Base-by-base conservation (phyloP, 1,140 invertebrate species). In the Drosophila repletoides region DNA sequence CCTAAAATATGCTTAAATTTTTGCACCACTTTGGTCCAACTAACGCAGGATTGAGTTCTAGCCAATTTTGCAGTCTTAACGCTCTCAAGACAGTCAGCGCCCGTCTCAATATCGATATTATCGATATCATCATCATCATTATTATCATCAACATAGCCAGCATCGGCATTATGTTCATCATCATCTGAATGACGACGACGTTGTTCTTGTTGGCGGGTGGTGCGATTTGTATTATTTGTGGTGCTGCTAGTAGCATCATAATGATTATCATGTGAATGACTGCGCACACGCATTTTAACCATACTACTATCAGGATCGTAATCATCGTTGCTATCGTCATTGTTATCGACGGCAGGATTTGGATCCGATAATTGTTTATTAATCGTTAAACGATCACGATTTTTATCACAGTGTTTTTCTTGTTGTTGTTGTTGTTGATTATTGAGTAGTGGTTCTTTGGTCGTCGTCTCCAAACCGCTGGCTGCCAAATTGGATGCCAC, bases 1-100 rank as follows among this genome's bases (percentile, higher is more conserved):
- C 89, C 81, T 88, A 90, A 45, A 5, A 89, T 88, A 36, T 89
- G 76, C 59, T 86, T 88, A 46, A 90, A 88, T 59, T 90, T 90
- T 68, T 84, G 79, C 65, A 89, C 70, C 45, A 90, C 71, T 76
- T 88, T 90, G 49, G 80, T 88, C 86, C 88, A 90, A 83, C 86
- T 90, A 60, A 90, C 88, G 69, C 89, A 90, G 52, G 84, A 81
- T 70, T 81, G 74, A 29, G 88, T 86, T 61, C 68, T 74, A 55
- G 84, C 64, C 61, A 67, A 61, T 55, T 86, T 87, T 22, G 51
- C 72, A 80, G 80, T 80, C 81, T 86, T 86, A 22, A 76, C 56
- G 17, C 71, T 80, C 52, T 86, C 81, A 22, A 33, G 46, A 15
- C 66, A 61, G 14, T 79, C 79, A 2, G 79, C 80, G 2, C 70